phyloP scores from a whole-genome alignment of 2,113 vertebrate genomes.

The Neopipo cinnamomea region DNA sequence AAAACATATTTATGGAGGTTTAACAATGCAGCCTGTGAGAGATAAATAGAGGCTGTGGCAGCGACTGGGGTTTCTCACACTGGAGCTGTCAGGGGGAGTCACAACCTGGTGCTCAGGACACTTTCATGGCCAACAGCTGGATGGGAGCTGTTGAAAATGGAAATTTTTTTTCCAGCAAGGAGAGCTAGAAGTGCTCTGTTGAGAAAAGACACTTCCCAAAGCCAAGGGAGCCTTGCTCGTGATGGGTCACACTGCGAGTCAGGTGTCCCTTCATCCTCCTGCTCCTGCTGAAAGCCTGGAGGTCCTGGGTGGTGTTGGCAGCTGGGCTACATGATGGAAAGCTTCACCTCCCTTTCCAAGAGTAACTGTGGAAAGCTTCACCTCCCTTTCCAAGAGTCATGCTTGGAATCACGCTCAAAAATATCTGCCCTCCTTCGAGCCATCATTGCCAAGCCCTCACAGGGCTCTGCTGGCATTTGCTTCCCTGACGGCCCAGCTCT shows the following conservation, averaged over 20 bases:
- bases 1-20: conserved; percentile 25
- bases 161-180: not conserved
- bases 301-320: not conserved
- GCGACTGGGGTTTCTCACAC: not conserved
- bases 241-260: not conserved
- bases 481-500: not conserved
- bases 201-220: not conserved
- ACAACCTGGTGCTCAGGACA: not conserved
- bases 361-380: not conserved
- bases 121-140: not conserved
- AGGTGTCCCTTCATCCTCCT: not conserved
- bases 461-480: accelerated
- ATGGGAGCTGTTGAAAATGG: not conserved
- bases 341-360: not conserved
- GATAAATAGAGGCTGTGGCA: not conserved
- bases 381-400: not conserved
- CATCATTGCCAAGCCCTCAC: accelerated
- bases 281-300: not conserved
- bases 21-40: not conserved
- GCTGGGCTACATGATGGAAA: not conserved
- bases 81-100: not conserved
- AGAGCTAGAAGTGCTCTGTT: not conserved
- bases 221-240: not conserved
- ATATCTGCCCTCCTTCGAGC: not conserved
- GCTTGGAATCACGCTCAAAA: not conserved